Conservation (phyloP, 2,797 vertebrate species). For the Thripadectes ignobilis region DNA sequence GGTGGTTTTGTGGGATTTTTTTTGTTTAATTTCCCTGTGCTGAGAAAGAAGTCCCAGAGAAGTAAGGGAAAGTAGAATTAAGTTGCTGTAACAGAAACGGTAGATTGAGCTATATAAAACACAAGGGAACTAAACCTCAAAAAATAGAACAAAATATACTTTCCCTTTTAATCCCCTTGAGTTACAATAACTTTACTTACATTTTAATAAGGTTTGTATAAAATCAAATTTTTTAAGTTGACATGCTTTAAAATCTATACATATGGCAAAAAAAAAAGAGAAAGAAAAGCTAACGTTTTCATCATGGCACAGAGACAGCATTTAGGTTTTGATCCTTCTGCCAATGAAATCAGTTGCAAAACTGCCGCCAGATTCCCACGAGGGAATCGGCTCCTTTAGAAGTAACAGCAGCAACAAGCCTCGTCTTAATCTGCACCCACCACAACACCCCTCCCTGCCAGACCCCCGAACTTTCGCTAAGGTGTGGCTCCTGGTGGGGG, state of each 20-base stretch:
- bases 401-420: conserved; percentile 34
- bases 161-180: not conserved
- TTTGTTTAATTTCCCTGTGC: not conserved
- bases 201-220: conserved; percentile 52
- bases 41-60: not conserved
- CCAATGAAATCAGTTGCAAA: conserved; percentile 56
- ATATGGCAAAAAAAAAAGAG: conserved; percentile 13
- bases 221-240: conserved; percentile 48
- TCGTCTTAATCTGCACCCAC: not conserved
- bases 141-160: not conserved
- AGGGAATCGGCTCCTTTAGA: conserved; percentile 5
- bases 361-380: conserved; percentile 11
- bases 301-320: conserved; percentile 25
- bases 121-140: not conserved
- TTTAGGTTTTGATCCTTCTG: conserved; percentile 62
- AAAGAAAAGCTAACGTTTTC: conserved; percentile 44
- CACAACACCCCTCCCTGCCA: not conserved
- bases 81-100: not conserved
- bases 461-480: not conserved
- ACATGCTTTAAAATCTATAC: conserved; percentile 43
- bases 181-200: conserved; percentile 22
- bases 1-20: not conserved
- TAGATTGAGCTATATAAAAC: not conserved
- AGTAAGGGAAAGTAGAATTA: not conserved
- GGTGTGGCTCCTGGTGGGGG: not conserved